Conservation (phyloP, 1,140 invertebrate genomes). For the Odontomachus brunneus region DNA sequence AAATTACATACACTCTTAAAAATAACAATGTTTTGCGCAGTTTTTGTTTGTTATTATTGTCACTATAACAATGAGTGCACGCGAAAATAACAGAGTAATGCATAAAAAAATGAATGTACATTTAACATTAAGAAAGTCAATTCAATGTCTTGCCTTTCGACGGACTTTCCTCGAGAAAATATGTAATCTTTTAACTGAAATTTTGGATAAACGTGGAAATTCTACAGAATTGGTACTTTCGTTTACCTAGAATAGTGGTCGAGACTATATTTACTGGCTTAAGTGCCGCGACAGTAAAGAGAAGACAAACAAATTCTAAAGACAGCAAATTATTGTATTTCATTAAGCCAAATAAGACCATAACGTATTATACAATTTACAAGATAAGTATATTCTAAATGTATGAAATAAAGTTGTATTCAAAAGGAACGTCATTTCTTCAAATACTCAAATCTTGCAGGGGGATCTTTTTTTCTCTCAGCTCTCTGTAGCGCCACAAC, state of each 20-base stretch:
- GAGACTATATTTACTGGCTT: slow-evolving; percentile 45
- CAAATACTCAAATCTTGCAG: not conserved
- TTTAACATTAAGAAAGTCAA: slow-evolving; percentile 56
- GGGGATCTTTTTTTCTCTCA: not conserved
- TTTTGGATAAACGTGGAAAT: slow-evolving; percentile 41
- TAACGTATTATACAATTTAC: slow-evolving; percentile 60
- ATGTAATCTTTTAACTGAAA: slow-evolving; percentile 42
- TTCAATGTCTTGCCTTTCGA: slow-evolving; percentile 58
- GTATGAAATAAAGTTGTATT: slow-evolving; percentile 55
- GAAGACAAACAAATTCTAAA: slow-evolving; percentile 57
- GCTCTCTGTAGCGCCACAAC: no score
- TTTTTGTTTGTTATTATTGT: slow-evolving; percentile 23
- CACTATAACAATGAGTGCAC: slow-evolving; percentile 21
- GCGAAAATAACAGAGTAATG: slow-evolving; percentile 15
- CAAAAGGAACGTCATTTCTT: slow-evolving; percentile 2
- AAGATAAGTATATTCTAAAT: slow-evolving; percentile 50
- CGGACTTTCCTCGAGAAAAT: slow-evolving; percentile 33
- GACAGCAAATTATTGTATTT: slow-evolving; percentile 58
- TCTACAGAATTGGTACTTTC: slow-evolving; percentile 35
- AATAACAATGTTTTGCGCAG: not conserved
- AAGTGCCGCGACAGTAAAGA: slow-evolving; percentile 49
- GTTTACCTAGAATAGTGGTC: slow-evolving; percentile 43
- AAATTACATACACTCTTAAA: not conserved
- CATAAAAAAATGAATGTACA: slow-evolving; percentile 49
- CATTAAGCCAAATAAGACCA: slow-evolving; percentile 61